phyloP scores from a whole-genome alignment of 2,888 invertebrate species.

The Papilio elwesi region DNA sequence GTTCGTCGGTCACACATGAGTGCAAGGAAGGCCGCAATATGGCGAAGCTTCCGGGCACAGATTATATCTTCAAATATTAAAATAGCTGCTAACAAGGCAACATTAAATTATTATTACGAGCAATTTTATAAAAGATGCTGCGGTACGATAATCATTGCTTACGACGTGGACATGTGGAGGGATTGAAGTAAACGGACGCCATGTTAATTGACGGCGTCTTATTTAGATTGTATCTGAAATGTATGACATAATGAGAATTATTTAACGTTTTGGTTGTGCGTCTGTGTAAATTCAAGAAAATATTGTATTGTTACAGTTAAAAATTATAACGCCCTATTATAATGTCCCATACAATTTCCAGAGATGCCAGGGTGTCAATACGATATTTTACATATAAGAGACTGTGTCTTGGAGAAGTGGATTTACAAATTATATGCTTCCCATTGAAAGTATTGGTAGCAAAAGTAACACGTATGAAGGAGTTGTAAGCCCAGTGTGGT shows the following conservation, averaged over 20 bases:
- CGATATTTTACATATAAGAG: no score
- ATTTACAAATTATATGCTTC: no score
- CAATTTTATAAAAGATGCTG: conserved; percentile 19
- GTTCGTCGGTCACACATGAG: conserved; percentile 43
- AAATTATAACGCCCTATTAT: no score
- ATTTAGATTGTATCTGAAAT: not conserved
- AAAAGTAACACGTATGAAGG: no score
- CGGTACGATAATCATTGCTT: conserved; percentile 18
- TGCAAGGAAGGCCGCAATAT: conserved; percentile 21
- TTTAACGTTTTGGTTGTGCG: no score
- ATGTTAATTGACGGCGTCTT: conserved; percentile 12
- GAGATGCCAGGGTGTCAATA: no score
- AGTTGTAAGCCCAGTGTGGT: no score
- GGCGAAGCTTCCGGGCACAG: conserved; percentile 34
- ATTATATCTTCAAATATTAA: conserved; percentile 23
- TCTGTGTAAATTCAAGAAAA: no score
- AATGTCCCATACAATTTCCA: no score
- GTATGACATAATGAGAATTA: not conserved
- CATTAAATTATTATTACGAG: conserved; percentile 25
- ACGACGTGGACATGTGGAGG: not conserved
- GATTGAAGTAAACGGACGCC: not conserved
- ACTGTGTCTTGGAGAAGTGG: no score
- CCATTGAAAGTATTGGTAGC: no score
- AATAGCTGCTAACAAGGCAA: conserved; percentile 29
- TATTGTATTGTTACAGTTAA: no score